These are phyloP conservation scores for Tinamus major DNA, from an alignment of 2,797 vertebrate genomes.

Conservation along the genomic window DNA sequence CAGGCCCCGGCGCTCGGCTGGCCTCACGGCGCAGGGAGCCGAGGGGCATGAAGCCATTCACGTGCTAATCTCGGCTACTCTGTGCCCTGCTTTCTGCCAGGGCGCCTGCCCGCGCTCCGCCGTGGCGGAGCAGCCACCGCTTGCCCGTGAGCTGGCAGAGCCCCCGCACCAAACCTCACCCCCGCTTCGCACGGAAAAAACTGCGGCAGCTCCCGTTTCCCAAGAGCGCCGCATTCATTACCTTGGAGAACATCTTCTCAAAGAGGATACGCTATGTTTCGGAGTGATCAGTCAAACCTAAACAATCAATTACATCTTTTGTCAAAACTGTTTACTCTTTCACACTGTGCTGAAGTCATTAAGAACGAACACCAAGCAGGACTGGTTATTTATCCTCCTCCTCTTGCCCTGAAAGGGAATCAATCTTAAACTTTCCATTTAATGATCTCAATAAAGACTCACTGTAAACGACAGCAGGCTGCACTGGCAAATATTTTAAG, in stretches of 20 bases:
- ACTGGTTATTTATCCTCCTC: conserved; percentile 78
- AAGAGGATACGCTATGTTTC: conserved; percentile 73
- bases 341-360: conserved; percentile 81
- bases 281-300: conserved; percentile 78
- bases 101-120: neutral
- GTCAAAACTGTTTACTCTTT: conserved; percentile 84
- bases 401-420: conserved; percentile 80
- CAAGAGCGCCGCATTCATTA: conserved; percentile 59
- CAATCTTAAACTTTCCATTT: conserved; percentile 81
- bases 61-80: neutral
- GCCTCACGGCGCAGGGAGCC: too few species aligned
- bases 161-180: accelerated
- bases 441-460: conserved; percentile 75
- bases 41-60: neutral
- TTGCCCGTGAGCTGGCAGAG: neutral
- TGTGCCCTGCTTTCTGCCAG: neutral
- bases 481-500: conserved; percentile 56
- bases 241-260: conserved; percentile 62
- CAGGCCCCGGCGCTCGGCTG: neutral
- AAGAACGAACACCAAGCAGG: conserved; percentile 70
- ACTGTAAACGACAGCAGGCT: conserved; percentile 62
- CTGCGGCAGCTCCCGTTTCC: neutral
- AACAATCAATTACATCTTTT: conserved; percentile 79
- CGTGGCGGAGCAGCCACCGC: neutral
- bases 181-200: neutral